Percentiles rank a stretch among this genome's conserved stretches.
Conservation (phyloP, 2,888 invertebrate genomes). For the Spatulosminthurus flaviceps region DNA sequence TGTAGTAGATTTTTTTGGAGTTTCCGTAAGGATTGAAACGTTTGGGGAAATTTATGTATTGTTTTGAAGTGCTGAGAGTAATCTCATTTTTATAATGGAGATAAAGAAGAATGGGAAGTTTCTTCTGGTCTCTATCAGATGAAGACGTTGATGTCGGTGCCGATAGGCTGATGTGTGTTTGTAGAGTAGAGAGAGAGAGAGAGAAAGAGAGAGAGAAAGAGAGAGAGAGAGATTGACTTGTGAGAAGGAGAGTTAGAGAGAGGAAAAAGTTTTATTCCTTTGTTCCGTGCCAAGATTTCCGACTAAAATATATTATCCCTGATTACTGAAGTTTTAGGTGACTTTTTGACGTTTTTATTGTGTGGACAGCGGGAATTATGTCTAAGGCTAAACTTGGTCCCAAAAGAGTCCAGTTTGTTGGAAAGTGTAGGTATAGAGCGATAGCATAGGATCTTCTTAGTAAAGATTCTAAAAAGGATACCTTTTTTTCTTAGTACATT, state of each 20-base stretch:
- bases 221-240: neutral
- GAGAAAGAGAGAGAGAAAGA: neutral
- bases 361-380: slow-evolving; percentile 62
- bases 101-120: slow-evolving; percentile 42
- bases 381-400: slow-evolving; percentile 38
- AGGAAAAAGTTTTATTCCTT: slow-evolving; percentile 44
- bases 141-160: slow-evolving; percentile 30
- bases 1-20: neutral
- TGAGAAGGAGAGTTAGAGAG: slow-evolving; percentile 12
- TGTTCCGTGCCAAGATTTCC: slow-evolving; percentile 43
- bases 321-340: slow-evolving; percentile 49
- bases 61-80: slow-evolving; percentile 44
- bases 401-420: neutral
- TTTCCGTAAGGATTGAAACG: slow-evolving; percentile 26
- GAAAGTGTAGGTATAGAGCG: too few relatives aligned
- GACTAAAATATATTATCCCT: slow-evolving; percentile 48
- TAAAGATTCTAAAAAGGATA: too few relatives aligned
- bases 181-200: neutral
- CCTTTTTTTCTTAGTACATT: too few relatives aligned
- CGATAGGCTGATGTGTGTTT: slow-evolving; percentile 30
- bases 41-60: slow-evolving; percentile 42
- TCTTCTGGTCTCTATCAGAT: slow-evolving; percentile 40
- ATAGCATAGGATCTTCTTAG: too few relatives aligned
- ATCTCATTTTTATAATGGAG: slow-evolving; percentile 46
- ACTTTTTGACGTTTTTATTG: slow-evolving; percentile 62